Conservation (phyloP, 2,888 invertebrate genomes). For the Perdita meconis region DNA sequence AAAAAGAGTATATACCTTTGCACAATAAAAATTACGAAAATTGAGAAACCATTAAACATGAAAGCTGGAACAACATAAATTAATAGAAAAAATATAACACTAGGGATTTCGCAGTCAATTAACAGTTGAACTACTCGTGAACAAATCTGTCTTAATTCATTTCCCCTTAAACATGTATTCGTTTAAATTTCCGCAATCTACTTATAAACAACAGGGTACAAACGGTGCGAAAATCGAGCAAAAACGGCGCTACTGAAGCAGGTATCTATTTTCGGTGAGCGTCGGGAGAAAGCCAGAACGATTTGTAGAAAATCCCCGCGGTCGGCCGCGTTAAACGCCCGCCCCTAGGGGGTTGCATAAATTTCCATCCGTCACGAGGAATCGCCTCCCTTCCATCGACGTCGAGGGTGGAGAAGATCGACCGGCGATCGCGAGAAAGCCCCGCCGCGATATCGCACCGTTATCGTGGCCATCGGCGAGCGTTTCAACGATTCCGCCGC, state of each 20-base stretch:
- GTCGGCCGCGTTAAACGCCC: not conserved
- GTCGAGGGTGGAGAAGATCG: conserved; percentile 7
- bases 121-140: no score
- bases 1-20: no score
- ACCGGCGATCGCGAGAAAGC: conserved; percentile 3
- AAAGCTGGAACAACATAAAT: no score
- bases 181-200: no score
- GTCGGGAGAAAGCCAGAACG: not conserved
- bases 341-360: conserved; percentile 6
- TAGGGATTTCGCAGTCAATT: no score
- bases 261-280: conserved; percentile 1
- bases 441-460: not conserved
- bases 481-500: conserved; percentile 24
- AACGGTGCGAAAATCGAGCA: not conserved
- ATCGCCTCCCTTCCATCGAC: not conserved
- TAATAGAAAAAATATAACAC: no score
- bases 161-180: no score
- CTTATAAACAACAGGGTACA: no score
- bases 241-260: not conserved
- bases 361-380: conserved; percentile 10
- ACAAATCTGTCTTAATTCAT: no score
- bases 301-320: conserved; percentile 1
- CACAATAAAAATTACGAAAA: no score
- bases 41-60: no score
- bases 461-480: conserved; percentile 8